A percentile compares a stretch with the other conserved stretches of the same genome.
Conservation (phyloP, 1,140 invertebrate species). For the Ditylenchus dipsaci region DNA sequence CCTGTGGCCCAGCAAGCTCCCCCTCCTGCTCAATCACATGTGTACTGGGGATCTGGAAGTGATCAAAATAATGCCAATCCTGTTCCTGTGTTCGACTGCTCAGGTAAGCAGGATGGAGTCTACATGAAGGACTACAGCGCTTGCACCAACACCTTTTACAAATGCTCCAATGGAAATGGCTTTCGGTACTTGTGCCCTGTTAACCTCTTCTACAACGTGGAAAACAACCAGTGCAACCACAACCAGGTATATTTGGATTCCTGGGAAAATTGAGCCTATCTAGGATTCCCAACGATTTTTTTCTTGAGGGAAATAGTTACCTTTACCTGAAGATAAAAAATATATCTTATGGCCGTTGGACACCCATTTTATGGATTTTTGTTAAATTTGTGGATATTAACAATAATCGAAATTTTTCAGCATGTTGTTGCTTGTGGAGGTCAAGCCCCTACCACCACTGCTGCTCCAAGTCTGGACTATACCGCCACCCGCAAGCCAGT, state of each 20-base stretch:
- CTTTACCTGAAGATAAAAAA: no score
- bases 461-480: not conserved
- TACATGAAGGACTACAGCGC: not conserved
- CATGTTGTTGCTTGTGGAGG: constrained; percentile 3
- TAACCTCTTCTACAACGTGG: not conserved
- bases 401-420: not conserved
- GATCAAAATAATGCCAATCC: no score
- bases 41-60: no score
- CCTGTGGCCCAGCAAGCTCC: not conserved
- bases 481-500: not conserved
- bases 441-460: not conserved
- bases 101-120: not conserved
- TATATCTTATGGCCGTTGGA: no score
- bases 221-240: not conserved
- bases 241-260: not conserved
- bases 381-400: no score
- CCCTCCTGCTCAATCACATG: not conserved
- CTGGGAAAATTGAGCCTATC: not conserved
- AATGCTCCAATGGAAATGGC: constrained; percentile 1
- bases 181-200: not conserved
- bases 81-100: not conserved
- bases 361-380: no score
- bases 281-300: no score
- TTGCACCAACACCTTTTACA: constrained; percentile 4
- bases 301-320: no score